phyloP scores from a whole-genome alignment of 2,797 vertebrate species.

The Melanotaenia parkinsoni region DNA sequence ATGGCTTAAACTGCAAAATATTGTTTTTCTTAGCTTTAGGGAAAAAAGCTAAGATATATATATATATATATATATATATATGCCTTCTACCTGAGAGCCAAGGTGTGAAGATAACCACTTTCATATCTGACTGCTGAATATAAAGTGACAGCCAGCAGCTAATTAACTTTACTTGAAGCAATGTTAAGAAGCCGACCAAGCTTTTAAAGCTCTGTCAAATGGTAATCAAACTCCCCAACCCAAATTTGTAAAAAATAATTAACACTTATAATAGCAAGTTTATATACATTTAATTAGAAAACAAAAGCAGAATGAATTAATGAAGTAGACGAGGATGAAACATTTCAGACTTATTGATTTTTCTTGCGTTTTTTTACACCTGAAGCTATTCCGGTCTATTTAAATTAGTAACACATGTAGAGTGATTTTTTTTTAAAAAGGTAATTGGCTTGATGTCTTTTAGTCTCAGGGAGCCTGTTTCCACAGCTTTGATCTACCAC shows the following conservation, averaged over 20 bases:
- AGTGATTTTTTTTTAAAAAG: conserved; percentile 66
- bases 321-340: background rate
- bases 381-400: conserved; percentile 31
- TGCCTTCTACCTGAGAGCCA: background rate
- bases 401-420: conserved; percentile 66
- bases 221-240: background rate
- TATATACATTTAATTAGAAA: too few relatives aligned
- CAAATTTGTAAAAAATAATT: background rate
- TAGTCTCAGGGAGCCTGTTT: conserved; percentile 42
- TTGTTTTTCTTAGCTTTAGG: conserved; percentile 24
- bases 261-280: too few relatives aligned
- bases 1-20: conserved; percentile 37
- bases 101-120: background rate
- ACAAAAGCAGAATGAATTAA: background rate
- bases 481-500: conserved; percentile 69
- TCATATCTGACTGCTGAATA: background rate
- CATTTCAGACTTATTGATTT: conserved; percentile 14
- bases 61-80: too few relatives aligned
- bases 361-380: conserved; percentile 27
- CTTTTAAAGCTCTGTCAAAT: background rate
- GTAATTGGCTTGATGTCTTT: conserved; percentile 69
- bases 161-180: conserved; percentile 10
- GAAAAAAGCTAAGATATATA: too few relatives aligned
- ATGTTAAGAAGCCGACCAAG: background rate
- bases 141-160: conserved; percentile 6